These are phyloP conservation scores for Ruditapes philippinarum DNA, from an alignment of 1,140 invertebrate species.

Conservation along the genomic window DNA sequence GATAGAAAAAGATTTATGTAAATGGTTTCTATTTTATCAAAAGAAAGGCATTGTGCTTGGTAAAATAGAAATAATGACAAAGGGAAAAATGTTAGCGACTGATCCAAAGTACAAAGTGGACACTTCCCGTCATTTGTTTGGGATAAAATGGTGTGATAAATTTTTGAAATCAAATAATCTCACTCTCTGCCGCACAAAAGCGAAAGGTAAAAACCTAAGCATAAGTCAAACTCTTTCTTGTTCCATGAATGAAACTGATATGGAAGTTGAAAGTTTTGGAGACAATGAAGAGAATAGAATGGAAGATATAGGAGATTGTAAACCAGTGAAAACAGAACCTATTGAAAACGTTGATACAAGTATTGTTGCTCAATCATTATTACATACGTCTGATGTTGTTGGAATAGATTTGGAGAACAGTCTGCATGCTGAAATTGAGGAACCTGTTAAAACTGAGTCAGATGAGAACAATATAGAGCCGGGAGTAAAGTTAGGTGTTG, in stretches of 20 bases:
- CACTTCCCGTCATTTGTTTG: background rate
- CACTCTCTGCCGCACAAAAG: background rate
- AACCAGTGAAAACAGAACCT: too few relatives aligned
- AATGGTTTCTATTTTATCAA: constrained; percentile 10
- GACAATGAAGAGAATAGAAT: too few relatives aligned
- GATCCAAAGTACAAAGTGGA: constrained; percentile 5
- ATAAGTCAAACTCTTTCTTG: too few relatives aligned
- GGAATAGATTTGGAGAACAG: background rate
- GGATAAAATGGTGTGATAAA: background rate
- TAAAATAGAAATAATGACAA: background rate
- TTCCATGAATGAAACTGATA: too few relatives aligned
- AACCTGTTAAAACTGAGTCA: background rate
- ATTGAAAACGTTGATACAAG: too few relatives aligned
- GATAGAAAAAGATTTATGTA: background rate
- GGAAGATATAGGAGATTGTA: too few relatives aligned
- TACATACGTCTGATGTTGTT: too few relatives aligned
- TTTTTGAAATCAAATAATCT: background rate
- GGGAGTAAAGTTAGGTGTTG: background rate
- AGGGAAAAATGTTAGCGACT: background rate
- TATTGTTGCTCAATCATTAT: too few relatives aligned
- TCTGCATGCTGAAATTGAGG: background rate
- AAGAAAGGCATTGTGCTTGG: background rate
- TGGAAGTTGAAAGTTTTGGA: too few relatives aligned
- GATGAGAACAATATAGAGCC: background rate
- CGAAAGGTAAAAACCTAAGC: too few relatives aligned